Base-by-base conservation (phyloP, 2,797 vertebrate genomes). In the Chromis chromis region DNA sequence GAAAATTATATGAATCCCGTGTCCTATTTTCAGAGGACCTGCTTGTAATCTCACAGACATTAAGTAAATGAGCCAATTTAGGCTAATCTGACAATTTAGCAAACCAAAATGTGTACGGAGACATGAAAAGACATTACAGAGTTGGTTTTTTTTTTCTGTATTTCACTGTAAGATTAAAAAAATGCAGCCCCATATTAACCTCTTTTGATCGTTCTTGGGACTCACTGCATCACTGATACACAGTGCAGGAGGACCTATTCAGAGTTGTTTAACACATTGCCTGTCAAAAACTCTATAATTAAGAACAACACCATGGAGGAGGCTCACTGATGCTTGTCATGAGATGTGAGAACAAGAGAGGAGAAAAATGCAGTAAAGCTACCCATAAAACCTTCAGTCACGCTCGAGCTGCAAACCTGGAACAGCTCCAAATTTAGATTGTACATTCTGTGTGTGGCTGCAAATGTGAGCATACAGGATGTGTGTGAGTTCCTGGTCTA, bases 261-360 rank as follows among this genome's bases (percentile, higher is more conserved):
- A n/a, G 60, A 52, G 57, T 59, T 65, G 58, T 48, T 65, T 48
- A 64, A 39, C 19, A 50, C 31, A 71, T 24, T 76, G 33, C 74
- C 82, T 80, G 83, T 88, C 75, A 84, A 67, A 74, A 65, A 56
- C 10, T 11, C 64, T 57, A 48, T 74, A 58, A 66, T 83, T 74
- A 64, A 83, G 36, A 70, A 63, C 27, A 31, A 24, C n/a, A 22
- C 24, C 8, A 14, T 12, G 60, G 39, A 50, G 31, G 49, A 72
- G 53, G 70, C 27, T 82, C 72, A 79, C 55, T 77, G 79, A 76
- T 69, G 79, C 80, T 65, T 80, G 79, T 74, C 67, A 84, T 63
- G 57, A 78, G 79, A 40, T 67, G 48, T 44, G 52, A 69, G 56
- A 65, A 71, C 61, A 40, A 44, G 24, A 76, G 56, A 70, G 64